Base-by-base conservation (phyloP, 2,888 invertebrate genomes). In the Eurytoma californica region DNA sequence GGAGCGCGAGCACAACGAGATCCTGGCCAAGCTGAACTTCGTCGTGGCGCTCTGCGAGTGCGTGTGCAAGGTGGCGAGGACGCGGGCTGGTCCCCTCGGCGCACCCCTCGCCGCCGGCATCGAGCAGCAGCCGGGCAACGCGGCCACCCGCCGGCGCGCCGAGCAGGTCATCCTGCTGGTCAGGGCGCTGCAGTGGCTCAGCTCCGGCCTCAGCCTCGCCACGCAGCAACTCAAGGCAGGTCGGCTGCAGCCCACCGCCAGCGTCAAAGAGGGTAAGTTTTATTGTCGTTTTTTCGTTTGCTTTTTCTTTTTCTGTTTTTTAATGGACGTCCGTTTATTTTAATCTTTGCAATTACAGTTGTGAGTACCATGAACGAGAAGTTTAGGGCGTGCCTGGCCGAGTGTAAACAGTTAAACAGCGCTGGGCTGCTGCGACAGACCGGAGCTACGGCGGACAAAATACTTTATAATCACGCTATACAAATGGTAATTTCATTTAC, bases 391-490 rank as follows among this genome's bases (percentile, higher is more conserved):
- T 97, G 97, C 86, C 92, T 98, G 85, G 93, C 94, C 83, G 96
- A 97, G 89, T 97, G 97, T 87, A 96, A 97, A 89, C 94, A 96
- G 86, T 93, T 99, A 72, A 97, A 98, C 90, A 94, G 94, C 82
- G 92, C 92, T 65, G 94, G 94, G n/a, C 90, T 94, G 69, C 88
- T 94, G 88, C 94, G 93, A 87, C 95, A 92, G 92, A 95, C 94
- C 83, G 96, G 95, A 80, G 94, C 96, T 80, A 97, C 97, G 79
- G 98, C 98, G 82, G 99, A 99, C 90, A 96, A 97, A 90, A 96
- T 99, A 83, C 94, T 99, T 81, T 99, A 99, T 91, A 96, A 97
- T 89, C 97, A 99, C 91, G 99, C 99, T 83, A 96, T 99, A 86
- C 97, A 98, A 91, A 95, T 99, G 95, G 98, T 98, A 91, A 91